A percentile compares a stretch with the other conserved stretches of the same genome.
These are phyloP conservation scores for Fregata magnificens DNA, from an alignment of 2,113 vertebrate species.

Conservation along the genomic window DNA sequence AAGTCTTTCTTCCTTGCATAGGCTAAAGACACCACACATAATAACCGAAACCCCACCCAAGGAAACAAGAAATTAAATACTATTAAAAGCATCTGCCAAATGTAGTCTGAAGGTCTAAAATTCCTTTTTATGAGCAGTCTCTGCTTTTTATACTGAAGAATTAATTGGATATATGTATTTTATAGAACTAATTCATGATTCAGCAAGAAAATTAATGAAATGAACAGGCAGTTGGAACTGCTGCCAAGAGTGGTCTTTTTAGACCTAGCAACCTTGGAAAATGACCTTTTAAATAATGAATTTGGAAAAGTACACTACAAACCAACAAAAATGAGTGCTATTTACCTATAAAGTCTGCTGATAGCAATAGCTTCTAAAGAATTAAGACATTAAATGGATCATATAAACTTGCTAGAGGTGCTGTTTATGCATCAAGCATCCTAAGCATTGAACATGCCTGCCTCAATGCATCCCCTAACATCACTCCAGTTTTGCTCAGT, in stretches of 20 bases:
- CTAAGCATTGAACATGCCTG: not conserved
- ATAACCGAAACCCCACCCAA: not conserved
- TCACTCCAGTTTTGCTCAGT: not conserved
- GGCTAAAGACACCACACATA: not conserved
- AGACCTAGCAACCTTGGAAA: slow-evolving; percentile 30
- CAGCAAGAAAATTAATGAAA: slow-evolving; percentile 56
- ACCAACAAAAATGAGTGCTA: not conserved
- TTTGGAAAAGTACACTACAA: not conserved
- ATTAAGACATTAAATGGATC: not conserved
- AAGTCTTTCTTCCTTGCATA: not conserved
- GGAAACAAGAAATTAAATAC: slow-evolving; percentile 33
- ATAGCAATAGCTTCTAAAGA: not conserved
- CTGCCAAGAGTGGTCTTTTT: slow-evolving; percentile 36
- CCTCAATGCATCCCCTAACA: accelerated
- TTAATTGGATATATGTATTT: slow-evolving; percentile 45
- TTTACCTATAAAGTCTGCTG: not conserved
- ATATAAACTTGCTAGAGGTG: not conserved
- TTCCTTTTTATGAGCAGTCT: not conserved
- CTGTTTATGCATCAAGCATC: not conserved
- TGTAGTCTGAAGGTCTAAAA: slow-evolving; percentile 13
- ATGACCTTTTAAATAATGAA: slow-evolving; percentile 35
- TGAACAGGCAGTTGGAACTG: not conserved
- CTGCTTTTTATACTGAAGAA: slow-evolving; percentile 6
- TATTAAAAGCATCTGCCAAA: slow-evolving; percentile 15
- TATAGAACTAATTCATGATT: slow-evolving; percentile 30